These are phyloP conservation scores for Capreolus pygargus DNA, from an alignment of 2,113 vertebrate genomes.

Conservation along the genomic window DNA sequence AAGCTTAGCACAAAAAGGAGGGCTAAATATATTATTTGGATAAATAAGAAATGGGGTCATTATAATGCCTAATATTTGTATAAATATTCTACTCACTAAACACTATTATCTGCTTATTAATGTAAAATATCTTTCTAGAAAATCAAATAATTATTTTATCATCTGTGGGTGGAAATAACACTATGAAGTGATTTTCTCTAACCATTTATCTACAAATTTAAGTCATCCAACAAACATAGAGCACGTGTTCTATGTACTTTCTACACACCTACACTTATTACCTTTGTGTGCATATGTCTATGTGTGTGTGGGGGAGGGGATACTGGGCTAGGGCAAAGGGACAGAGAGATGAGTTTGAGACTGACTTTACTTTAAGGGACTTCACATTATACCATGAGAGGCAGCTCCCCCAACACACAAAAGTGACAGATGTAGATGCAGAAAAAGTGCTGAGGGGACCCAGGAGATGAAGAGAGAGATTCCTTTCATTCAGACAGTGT, in stretches of 20 bases:
- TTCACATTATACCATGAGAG: not conserved
- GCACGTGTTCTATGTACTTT: not conserved
- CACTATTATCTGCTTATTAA: constrained; percentile 14
- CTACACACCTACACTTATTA: not conserved
- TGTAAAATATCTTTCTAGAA: constrained; percentile 4
- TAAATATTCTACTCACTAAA: not conserved
- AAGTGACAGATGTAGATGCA: not conserved
- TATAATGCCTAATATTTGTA: constrained; percentile 5
- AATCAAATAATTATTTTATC: constrained; percentile 1
- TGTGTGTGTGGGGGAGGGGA: fast-evolving
- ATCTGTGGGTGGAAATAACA: not conserved
- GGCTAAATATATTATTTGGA: constrained; percentile 64
- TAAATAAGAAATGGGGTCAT: constrained; percentile 61
- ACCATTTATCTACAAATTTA: not conserved
- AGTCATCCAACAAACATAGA: not conserved
- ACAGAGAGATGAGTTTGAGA: not conserved
- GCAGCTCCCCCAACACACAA: not conserved
- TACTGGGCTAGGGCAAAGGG: not conserved
- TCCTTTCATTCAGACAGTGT: not conserved
- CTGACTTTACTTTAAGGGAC: not conserved
- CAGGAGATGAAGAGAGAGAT: not conserved
- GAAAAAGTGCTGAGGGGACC: not conserved
- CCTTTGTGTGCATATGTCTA: not conserved
- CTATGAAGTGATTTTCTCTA: not conserved
- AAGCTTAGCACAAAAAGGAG: constrained; percentile 46